Conservation (phyloP, 2,888 invertebrate species). For the Sarcophaga subvicina region DNA sequence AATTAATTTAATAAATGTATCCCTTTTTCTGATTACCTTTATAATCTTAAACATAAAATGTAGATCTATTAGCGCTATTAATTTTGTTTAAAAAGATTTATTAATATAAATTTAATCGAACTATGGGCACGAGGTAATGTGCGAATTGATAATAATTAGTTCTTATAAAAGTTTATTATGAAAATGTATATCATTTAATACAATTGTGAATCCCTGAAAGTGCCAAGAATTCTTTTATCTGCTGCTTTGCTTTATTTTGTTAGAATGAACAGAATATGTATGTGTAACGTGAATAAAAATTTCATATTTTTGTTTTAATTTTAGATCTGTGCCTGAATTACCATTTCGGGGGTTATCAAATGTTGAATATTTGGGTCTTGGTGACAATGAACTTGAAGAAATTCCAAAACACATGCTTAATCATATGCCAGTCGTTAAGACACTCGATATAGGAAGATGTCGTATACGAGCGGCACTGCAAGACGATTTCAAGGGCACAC, state of each 20-base stretch:
- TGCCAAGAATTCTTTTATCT: neutral
- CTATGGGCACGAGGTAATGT: no score
- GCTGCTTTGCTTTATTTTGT: neutral
- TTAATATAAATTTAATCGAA: no score
- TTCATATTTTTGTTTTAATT: slow-evolving; percentile 70
- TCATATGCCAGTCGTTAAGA: slow-evolving; percentile 89
- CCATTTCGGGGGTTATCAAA: slow-evolving; percentile 89
- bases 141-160: no score
- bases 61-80: no score
- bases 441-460: slow-evolving; percentile 91
- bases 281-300: slow-evolving; percentile 3
- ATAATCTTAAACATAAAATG: no score
- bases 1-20: no score
- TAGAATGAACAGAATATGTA: neutral
- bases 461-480: slow-evolving; percentile 88
- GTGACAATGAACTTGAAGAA: slow-evolving; percentile 89
- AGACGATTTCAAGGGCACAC: slow-evolving; percentile 89
- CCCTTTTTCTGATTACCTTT: no score
- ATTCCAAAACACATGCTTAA: slow-evolving; percentile 90
- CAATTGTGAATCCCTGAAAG: slow-evolving; percentile 4
- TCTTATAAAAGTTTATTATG: no score
- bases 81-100: no score
- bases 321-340: slow-evolving; percentile 88
- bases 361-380: slow-evolving; percentile 89
- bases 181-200: neutral